These are phyloP conservation scores for Oxytorus armatus DNA, from an alignment of 2,888 invertebrate genomes.

Conservation along the genomic window DNA sequence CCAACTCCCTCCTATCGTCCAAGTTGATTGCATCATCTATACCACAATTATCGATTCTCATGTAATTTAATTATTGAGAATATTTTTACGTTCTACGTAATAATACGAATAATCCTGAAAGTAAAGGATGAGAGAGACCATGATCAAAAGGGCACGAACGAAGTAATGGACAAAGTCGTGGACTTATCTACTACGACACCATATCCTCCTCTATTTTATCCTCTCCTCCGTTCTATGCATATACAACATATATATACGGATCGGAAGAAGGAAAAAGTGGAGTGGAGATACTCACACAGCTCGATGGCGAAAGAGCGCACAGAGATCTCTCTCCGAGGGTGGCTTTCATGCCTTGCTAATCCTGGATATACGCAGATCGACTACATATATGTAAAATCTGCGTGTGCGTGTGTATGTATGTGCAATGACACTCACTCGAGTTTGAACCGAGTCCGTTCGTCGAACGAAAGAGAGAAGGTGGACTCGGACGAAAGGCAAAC, in stretches of 20 bases:
- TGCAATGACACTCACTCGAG: constrained; percentile 30
- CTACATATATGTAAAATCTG: constrained; percentile 21
- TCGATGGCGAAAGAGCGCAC: constrained; percentile 48
- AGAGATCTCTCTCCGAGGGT: constrained; percentile 71
- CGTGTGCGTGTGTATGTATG: background rate
- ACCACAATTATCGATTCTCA: constrained; percentile 23
- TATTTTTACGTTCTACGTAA: background rate
- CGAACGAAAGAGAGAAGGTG: constrained; percentile 69
- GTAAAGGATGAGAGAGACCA: background rate
- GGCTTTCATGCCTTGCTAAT: constrained; percentile 81
- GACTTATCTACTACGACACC: constrained; percentile 32
- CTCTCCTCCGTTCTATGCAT: background rate
- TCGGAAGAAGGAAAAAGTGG: constrained; percentile 23
- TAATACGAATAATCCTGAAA: constrained; percentile 13
- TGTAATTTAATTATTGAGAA: background rate
- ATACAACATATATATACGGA: background rate
- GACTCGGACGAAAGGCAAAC: constrained; percentile 83
- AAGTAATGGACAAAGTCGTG: constrained; percentile 15
- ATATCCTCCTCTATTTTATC: constrained; percentile 12
- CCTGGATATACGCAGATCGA: constrained; percentile 71
- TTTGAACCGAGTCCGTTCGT: constrained; percentile 49
- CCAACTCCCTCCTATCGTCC: no score
- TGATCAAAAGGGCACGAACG: constrained; percentile 1
- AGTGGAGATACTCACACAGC: background rate
- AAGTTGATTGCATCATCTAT: constrained; percentile 26